phyloP scores from a whole-genome alignment of 2,888 invertebrate species.

The Epicampocera succincta region DNA sequence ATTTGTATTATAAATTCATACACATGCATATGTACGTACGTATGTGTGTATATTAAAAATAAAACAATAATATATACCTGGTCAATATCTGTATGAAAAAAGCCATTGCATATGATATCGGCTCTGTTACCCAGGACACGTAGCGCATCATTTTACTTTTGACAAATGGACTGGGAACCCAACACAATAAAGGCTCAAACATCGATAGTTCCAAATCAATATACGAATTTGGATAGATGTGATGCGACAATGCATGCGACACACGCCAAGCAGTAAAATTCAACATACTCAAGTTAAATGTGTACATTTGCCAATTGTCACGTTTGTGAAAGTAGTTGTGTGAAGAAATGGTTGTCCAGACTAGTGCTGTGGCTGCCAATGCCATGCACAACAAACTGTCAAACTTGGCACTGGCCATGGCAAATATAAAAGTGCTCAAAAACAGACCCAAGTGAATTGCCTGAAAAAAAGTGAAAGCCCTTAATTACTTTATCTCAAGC shows the following conservation, averaged over 20 bases:
- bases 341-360: slow-evolving; percentile 84
- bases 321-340: slow-evolving; percentile 91
- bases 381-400: slow-evolving; percentile 76
- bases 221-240: slow-evolving; percentile 89
- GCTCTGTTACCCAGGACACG: slow-evolving; percentile 83
- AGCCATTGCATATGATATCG: slow-evolving; percentile 78
- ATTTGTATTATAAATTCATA: no score
- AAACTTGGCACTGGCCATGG: slow-evolving; percentile 79
- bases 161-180: slow-evolving; percentile 83
- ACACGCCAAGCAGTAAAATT: slow-evolving; percentile 87
- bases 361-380: slow-evolving; percentile 84
- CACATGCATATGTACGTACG: no score
- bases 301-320: slow-evolving; percentile 90
- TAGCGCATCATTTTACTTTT: slow-evolving; percentile 83
- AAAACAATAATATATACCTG: slow-evolving; percentile 73
- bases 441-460: slow-evolving; percentile 81
- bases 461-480: slow-evolving; percentile 67
- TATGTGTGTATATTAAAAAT: background rate
- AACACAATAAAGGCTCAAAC: slow-evolving; percentile 86
- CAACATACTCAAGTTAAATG: slow-evolving; percentile 87
- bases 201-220: slow-evolving; percentile 88
- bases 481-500: background rate
- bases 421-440: slow-evolving; percentile 77
- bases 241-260: slow-evolving; percentile 89
- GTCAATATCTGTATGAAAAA: slow-evolving; percentile 76